A percentile compares a stretch with the other conserved stretches of the same genome.
These are phyloP conservation scores for Psophia crepitans DNA, from an alignment of 2,113 vertebrate species.

Conservation along the genomic window DNA sequence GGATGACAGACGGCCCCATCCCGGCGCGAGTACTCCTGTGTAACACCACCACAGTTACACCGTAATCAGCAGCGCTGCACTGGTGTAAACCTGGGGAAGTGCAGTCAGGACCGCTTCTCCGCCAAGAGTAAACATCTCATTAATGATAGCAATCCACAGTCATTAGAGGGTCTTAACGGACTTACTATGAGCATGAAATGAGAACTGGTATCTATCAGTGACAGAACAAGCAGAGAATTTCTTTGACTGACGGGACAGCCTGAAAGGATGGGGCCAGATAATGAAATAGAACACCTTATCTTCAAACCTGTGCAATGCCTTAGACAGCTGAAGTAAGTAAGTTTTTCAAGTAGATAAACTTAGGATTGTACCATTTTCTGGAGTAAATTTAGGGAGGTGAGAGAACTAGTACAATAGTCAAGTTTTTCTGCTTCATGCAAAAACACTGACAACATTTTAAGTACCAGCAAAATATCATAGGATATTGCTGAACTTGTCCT, in stretches of 20 bases:
- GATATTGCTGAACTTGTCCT: not conserved
- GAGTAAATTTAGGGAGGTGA: not conserved
- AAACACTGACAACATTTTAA: not conserved
- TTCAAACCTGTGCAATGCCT: not conserved
- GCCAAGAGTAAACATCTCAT: not conserved
- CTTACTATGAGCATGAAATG: not conserved
- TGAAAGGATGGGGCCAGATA: not conserved
- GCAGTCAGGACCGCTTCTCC: not conserved
- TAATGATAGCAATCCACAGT: not conserved
- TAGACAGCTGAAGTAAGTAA: not conserved
- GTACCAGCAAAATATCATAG: not conserved
- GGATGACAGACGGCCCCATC: not conserved
- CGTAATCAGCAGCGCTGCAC: not conserved
- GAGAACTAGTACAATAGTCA: not conserved
- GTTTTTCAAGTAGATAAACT: not conserved
- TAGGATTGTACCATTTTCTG: not conserved
- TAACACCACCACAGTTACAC: not conserved
- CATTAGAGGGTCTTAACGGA: not conserved
- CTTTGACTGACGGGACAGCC: not conserved
- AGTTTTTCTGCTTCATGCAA: not conserved
- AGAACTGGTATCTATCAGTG: not conserved
- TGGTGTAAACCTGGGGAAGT: not conserved
- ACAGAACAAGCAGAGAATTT: not conserved
- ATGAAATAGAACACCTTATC: not conserved
- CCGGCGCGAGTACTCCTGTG: not conserved